Base-by-base conservation (phyloP, 2,888 invertebrate genomes). In the Oeneis ivallda region DNA sequence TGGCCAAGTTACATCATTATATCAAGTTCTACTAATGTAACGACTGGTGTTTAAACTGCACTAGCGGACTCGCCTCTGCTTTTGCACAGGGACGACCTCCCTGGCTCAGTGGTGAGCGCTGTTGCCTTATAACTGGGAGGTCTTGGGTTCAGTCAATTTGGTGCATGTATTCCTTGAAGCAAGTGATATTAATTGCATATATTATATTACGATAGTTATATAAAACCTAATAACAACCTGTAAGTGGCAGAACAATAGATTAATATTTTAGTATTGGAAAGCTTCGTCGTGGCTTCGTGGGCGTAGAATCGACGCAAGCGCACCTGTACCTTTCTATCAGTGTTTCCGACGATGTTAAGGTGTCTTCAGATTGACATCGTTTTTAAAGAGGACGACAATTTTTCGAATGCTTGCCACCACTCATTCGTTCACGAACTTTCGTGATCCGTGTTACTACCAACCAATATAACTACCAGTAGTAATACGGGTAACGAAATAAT, bases 241-340 rank as follows among this genome's bases (percentile, higher is more conserved):
- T 68, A 71, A 71, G 72, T 71, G 67, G 66, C 65, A 67, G 66
- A 74, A 73, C 73, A 71, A 73, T 74, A 66, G 70, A 68, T 60
- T 59, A 68, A 68, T 70, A 52, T 67, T 59, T 69, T 58, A 70
- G 47, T 66, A 70, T 69, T 71, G 70, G 71, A 74, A 73, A 70
- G 72, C 69, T 62, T 64, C 60, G 71, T 71, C 68, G 72, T 72
- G 69, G 72, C 69, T 62, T 64, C 60, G 71, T 71, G 69, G 72
- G 70, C 64, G 70, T 70, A 67, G 54, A 68, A 67, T 67, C 63
- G 61, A 59, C 52, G 56, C 68, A 52, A 63, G 67, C 71, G 66
- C 72, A 72, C 72, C 71, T 72, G 72, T 65, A 68, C 69, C 70
- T 71, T 72, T 69, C 66, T 66, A 61, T 70, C 64, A 62, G 37